Conservation (phyloP, 2,797 vertebrate species). For the Petrocephalus schoutedeni region DNA sequence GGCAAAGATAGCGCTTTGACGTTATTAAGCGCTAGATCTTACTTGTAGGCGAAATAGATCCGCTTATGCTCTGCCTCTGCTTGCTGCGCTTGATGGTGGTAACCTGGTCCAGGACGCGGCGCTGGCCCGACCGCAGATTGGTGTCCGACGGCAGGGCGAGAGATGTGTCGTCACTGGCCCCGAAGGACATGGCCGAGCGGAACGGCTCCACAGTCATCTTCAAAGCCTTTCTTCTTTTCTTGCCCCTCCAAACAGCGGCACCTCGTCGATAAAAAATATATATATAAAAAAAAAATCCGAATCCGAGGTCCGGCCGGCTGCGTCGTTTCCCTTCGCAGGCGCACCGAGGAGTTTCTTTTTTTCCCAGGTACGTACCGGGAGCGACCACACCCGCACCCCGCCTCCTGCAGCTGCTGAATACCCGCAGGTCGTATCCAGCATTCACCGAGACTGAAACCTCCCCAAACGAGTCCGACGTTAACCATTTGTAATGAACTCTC, state of each 20-base stretch:
- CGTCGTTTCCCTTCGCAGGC: not conserved
- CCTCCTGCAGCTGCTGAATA: not conserved
- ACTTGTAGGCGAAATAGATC: slow-evolving; percentile 42
- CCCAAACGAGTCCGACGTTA: not conserved
- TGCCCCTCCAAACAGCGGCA: not conserved
- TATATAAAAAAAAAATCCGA: not conserved
- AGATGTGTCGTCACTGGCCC: slow-evolving; percentile 58
- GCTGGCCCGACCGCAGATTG: slow-evolving; percentile 48
- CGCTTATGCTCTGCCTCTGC: slow-evolving; percentile 41
- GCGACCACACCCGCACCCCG: not conserved
- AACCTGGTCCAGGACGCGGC: slow-evolving; percentile 63
- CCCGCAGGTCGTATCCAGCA: not conserved
- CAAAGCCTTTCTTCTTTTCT: not conserved
- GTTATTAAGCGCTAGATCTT: slow-evolving; percentile 27
- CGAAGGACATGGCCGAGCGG: slow-evolving; percentile 39
- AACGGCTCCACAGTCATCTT: slow-evolving; percentile 57
- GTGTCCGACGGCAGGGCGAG: slow-evolving; percentile 60
- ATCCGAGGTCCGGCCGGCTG: not conserved
- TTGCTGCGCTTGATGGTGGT: slow-evolving; percentile 57
- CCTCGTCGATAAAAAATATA: not conserved
- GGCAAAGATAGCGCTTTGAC: not conserved
- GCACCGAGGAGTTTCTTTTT: not conserved
- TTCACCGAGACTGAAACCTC: not conserved
- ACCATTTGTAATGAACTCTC: not conserved
- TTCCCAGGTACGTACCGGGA: not conserved